Evolutionary conservation across 2,888 invertebrate genomes (phyloP), one percentile per base, ranked within the genome.

Genomic region (Sarcophaga carnaria): DNA sequence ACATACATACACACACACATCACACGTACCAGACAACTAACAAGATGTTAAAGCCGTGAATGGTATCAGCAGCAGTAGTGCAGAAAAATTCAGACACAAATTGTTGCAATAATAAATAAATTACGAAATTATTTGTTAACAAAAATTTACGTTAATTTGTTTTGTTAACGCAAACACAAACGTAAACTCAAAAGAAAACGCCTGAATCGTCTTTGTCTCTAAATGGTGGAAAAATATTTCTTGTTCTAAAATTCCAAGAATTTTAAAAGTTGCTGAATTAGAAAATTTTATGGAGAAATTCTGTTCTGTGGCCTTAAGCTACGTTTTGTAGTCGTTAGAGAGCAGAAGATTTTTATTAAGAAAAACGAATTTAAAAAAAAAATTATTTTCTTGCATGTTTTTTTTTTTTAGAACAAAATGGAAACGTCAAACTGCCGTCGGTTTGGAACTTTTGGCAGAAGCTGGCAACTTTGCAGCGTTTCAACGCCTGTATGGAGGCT

Each of bases 391-490:
- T 37, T 37, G 10, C 37, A 37, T 37, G 0, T 37, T 27, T 37
- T 8, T 37, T 37, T 37, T 27, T 37, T 37, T 37, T 8, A 95
- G 95, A 95, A 99, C 99, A 93, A 99, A 99, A 95, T 99, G 99
- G 99, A 99, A 99, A 94, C 96, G 99, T 2, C 99, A 99, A 94
- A 99, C 99, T 20, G 98, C 99, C 0, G 99, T 99, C 3, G 99
- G 99, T 0, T 94, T 99, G 90, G 99, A 99, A 93, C 95, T 99
- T 63, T 94, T 99, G 81, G 98, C 99, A 3, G 99, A 99, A 93
- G 98, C 99, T 0, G 98, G 98, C 11, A 99, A 99, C 94, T 98
- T 98, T 94, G 99, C 99, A 1, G 99, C 99, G n/a, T 98, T 99
- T 92, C 99, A 99, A 94, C 95, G 99, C 88, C 95, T 99, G 88